Conservation (phyloP, 1,140 invertebrate genomes). For the Trichonephila clavipes region DNA sequence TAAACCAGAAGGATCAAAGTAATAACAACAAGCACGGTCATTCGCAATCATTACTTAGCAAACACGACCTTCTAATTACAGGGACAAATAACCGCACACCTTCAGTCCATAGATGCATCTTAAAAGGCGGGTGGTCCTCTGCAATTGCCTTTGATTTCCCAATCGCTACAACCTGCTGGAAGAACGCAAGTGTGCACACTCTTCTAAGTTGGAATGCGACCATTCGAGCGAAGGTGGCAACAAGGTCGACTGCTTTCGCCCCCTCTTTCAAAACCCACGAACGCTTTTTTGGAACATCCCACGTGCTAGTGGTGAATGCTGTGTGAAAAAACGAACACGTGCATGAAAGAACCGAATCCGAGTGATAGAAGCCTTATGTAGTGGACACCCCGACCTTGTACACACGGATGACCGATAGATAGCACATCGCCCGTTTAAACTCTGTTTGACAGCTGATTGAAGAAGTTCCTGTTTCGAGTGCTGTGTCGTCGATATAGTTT, state of each 20-base stretch:
- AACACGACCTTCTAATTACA: not conserved
- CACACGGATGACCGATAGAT: constrained; percentile 23
- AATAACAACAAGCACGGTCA: not conserved
- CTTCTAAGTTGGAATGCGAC: not conserved
- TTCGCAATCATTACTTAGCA: not conserved
- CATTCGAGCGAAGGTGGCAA: not conserved
- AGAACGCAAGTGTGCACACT: not conserved
- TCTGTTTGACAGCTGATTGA: not conserved
- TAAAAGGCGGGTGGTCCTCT: constrained; percentile 17
- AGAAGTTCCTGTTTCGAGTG: not conserved
- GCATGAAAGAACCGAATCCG: not conserved
- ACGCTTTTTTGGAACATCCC: not conserved
- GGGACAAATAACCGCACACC: not conserved
- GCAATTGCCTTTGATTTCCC: not conserved
- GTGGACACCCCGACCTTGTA: not conserved
- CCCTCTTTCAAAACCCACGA: constrained; percentile 10
- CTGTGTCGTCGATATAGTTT: not conserved
- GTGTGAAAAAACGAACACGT: not conserved
- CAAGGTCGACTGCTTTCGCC: constrained; percentile 53
- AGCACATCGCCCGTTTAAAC: not conserved
- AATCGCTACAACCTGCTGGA: not conserved
- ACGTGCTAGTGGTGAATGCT: not conserved
- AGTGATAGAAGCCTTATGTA: not conserved
- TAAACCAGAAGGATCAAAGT: too few relatives aligned
- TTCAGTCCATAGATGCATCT: not conserved